Evolutionary conservation across 2,888 invertebrate species (phyloP), one percentile per base, ranked within the genome.

Genomic region (Metacarcinus magister): DNA sequence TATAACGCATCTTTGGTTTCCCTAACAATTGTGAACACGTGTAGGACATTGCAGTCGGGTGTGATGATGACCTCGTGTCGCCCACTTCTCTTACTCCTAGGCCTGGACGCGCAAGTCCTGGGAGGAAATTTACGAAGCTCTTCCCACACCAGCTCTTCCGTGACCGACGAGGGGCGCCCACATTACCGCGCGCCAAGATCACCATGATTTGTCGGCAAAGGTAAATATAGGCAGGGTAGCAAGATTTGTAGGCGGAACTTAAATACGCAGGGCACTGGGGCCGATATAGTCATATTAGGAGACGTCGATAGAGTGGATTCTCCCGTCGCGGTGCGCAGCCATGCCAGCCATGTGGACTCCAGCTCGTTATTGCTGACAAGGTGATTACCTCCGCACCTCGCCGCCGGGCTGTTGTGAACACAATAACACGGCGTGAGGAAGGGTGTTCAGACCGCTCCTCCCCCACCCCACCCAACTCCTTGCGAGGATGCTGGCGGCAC

Each of bases 121-220:
- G 82, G 87, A 82, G 48, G 87, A 89, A 28, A 75, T 43, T 92
- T 39, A n/a, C 87, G 87, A 67, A 44, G 89, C 7, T 28, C 54
- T 93, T 93, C 95, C 93, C 95, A 95, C 95, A 95, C 91, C 39
- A 13, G 28, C 93, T 32, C 95, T 39, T 91, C 60, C 46, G 87
- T 82, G 92, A 46, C 92, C 75, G 82, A 43, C 4, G 44, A 92
- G 75, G 46, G 60, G 43, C 92, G 44, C 48, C 87, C 48, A 54
- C 94, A 94, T 82, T 91, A 75, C 44, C 54, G 39, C 82, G 91
- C 54, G 46, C 92, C 54, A 46, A n/a, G 94, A 95, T 95, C 91
- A 92, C 94, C 95, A 75, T 94, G 90, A 94, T 94, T 95, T 94
- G 91, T 95, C 94, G 94, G 94, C 75, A 39, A 60, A 90, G 95